Base-by-base conservation (phyloP, 2,113 vertebrate genomes). In the Pachyramphus minor region DNA sequence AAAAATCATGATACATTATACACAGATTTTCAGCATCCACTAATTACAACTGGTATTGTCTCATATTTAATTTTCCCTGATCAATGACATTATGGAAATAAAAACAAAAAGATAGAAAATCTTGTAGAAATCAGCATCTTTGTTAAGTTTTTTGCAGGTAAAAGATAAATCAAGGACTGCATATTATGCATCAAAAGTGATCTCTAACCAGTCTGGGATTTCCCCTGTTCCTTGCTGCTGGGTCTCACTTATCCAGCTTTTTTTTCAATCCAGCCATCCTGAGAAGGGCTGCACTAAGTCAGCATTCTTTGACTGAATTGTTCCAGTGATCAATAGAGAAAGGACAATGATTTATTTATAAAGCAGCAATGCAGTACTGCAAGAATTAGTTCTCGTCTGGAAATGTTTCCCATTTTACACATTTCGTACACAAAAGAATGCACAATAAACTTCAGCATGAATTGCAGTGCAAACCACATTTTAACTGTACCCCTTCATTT, bases 261-360 rank as follows among this genome's bases (percentile, higher is more conserved):
- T 96, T 41, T 72, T 77, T 69, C 84, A 58, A 14, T 81, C 64
- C 96, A 94, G 69, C 49, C 22, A 27, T 81, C 64, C 92, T 52
- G 67, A 13, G 7, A 84, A 92, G 88, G 69, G 88, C 85, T 72
- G 84, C 92, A 93, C 88, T 82, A 94, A 96, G 95, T 96, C 96
- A 96, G 93, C 93, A 95, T 90, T 96, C 95, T 95, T 93, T 1
- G 8, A 81, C 89, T 89, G 84, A 84, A 91, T 91, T 95, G 91
- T 64, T 95, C 55, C 76, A 92, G 79, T 84, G 95, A 95, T 96
- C 96, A 96, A 94, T 96, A 96, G 58, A 93, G 79, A 95, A 96
- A 93, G 79, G 83, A 88, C 95, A 96, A 94, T 94, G 95, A 94
- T 97, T 97, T 96, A 96, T 96, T 97, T 96, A 96, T 94, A 94